Conservation (phyloP, 2,113 vertebrate genomes). For the Probosciger aterrimus region DNA sequence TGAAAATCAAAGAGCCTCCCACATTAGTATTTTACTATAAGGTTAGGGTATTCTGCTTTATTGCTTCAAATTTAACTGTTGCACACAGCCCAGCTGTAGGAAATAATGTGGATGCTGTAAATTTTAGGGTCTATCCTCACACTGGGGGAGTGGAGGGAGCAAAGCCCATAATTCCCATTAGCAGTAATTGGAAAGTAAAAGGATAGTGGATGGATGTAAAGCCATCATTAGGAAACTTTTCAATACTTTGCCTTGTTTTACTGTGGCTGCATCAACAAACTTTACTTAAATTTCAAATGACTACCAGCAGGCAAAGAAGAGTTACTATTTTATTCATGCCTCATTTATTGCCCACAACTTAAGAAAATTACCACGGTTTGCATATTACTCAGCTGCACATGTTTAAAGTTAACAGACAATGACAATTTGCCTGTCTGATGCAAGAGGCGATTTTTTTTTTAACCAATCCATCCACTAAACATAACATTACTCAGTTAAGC, state of each 20-base stretch:
- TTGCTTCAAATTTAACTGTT: not conserved
- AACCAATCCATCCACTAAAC: not conserved
- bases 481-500: not conserved
- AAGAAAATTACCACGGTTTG: conserved; percentile 66
- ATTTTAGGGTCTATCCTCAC: not conserved
- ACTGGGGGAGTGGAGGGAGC: not conserved
- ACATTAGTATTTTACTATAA: not conserved
- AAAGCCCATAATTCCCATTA: conserved; percentile 9
- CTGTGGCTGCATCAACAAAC: conserved; percentile 23
- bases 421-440: not conserved
- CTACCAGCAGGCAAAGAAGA: conserved; percentile 40
- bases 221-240: not conserved
- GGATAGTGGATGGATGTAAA: conserved; percentile 30
- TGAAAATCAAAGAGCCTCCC: not conserved
- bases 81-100: not conserved
- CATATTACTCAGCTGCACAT: conserved; percentile 31
- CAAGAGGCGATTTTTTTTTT: conserved; percentile 1
- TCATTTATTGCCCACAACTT: conserved; percentile 57
- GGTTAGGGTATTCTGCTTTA: not conserved
- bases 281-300: conserved; percentile 60
- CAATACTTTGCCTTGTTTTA: not conserved
- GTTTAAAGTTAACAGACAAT: conserved; percentile 54
- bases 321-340: conserved; percentile 42
- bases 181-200: conserved; percentile 21
- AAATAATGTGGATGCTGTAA: not conserved